Evolutionary conservation across 35 echinoderm and acorn worm genomes (phyloP).

Genomic region (Apostichopus japonicus): DNA sequence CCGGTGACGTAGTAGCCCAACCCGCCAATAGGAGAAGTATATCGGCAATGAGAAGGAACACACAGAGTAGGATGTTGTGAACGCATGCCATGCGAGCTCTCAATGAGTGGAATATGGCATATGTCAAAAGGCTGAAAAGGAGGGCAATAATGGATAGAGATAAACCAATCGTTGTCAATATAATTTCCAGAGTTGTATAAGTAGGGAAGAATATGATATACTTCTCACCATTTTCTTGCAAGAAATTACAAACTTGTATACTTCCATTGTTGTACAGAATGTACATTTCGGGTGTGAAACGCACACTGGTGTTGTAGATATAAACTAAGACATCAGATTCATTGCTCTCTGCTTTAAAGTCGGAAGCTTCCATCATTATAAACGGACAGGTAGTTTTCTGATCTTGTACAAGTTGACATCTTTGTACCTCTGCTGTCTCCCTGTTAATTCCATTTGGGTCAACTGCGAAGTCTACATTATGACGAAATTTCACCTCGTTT

Average conservation of each 20-base stretch:
- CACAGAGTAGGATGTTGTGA: conserved; percentile 3
- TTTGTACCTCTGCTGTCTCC: neutral
- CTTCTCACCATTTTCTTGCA: neutral
- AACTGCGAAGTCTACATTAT: neutral
- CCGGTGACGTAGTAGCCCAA: neutral
- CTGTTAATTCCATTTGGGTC: neutral
- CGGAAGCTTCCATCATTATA: neutral
- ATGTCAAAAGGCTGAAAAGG: conserved; percentile 10
- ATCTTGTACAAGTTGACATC: neutral
- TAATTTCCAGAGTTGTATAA: conserved; percentile 11
- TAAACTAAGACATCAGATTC: conserved; percentile 18
- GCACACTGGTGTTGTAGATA: neutral
- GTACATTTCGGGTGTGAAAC: conserved; percentile 14
- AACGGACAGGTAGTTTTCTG: neutral
- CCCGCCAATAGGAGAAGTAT: conserved; percentile 19
- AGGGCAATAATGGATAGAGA: conserved; percentile 24
- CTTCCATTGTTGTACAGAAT: conserved; percentile 6
- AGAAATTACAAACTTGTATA: conserved; percentile 46
- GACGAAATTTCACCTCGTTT: neutral
- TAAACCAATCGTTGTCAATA: conserved; percentile 15
- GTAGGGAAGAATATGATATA: neutral
- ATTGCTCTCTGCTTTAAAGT: neutral
- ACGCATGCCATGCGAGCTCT: neutral
- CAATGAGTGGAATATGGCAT: neutral
- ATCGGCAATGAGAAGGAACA: conserved; percentile 8